Conservation (phyloP, 2,113 vertebrate species). For the Fukomys damarensis region DNA sequence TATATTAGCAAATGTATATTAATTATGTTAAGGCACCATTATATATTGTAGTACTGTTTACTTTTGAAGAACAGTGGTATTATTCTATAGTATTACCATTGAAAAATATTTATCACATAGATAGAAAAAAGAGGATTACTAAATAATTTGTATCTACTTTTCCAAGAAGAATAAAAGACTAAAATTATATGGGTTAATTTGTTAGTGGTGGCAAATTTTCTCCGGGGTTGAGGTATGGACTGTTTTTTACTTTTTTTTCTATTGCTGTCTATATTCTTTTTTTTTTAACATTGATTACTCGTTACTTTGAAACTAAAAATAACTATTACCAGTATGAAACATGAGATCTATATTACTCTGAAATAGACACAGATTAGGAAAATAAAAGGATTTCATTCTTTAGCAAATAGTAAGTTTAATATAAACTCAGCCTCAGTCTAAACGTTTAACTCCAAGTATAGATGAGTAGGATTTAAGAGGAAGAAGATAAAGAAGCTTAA, state of each 20-base stretch:
- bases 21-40: neutral
- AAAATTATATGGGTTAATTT: neutral
- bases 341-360: conserved; percentile 15
- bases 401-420: neutral
- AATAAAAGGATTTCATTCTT: conserved; percentile 30
- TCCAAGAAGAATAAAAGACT: neutral
- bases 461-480: neutral
- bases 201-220: conserved; percentile 5
- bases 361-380: neutral
- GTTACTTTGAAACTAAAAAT: conserved; percentile 39
- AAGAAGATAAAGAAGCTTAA: conserved; percentile 43
- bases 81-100: neutral
- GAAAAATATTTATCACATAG: neutral
- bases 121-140: neutral
- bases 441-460: conserved; percentile 30
- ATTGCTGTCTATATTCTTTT: conserved; percentile 3
- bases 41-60: neutral
- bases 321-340: conserved; percentile 27
- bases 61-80: neutral
- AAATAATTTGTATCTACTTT: neutral
- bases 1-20: neutral
- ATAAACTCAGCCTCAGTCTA: conserved; percentile 1
- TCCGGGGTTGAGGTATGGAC: neutral
- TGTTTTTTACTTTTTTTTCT: neutral
- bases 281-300: neutral